A percentile compares a stretch with the other conserved stretches of the same genome.
Conservation (phyloP, 2,113 vertebrate genomes). For the Dendropsophus ebraccatus region DNA sequence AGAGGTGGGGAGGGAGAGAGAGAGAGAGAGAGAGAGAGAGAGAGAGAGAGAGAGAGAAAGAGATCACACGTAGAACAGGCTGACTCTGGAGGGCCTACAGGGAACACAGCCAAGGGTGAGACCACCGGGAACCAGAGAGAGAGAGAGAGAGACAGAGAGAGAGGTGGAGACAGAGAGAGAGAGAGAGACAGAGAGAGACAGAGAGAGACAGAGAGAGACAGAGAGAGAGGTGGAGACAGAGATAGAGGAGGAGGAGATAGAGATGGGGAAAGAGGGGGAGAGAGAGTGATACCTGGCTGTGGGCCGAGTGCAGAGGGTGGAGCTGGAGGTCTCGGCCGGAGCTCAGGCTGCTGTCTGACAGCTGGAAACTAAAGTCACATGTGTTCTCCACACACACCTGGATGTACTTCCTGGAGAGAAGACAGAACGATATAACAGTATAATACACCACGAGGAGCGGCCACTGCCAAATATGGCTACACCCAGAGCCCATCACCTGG, state of each 20-base stretch:
- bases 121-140: neutral
- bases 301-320: constrained; percentile 76
- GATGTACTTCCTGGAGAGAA: constrained; percentile 86
- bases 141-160: neutral
- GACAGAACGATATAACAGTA: no score
- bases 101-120: neutral
- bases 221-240: neutral
- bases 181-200: neutral
- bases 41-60: neutral
- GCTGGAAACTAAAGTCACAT: constrained; percentile 85
- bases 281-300: constrained; percentile 77
- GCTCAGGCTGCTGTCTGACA: constrained; percentile 79
- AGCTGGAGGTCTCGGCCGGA: constrained; percentile 72
- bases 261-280: neutral
- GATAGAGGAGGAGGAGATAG: neutral
- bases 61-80: constrained; percentile 85
- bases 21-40: neutral
- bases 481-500: constrained; percentile 75
- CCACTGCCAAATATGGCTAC: neutral
- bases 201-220: neutral
- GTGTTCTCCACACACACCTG: constrained; percentile 93
- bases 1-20: neutral
- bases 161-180: neutral
- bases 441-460: neutral
- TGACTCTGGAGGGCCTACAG: constrained; percentile 82